Evolutionary conservation across 1,140 invertebrate genomes (phyloP), one percentile per base, ranked within the genome.

Genomic region (Drosophila murphyi): DNA sequence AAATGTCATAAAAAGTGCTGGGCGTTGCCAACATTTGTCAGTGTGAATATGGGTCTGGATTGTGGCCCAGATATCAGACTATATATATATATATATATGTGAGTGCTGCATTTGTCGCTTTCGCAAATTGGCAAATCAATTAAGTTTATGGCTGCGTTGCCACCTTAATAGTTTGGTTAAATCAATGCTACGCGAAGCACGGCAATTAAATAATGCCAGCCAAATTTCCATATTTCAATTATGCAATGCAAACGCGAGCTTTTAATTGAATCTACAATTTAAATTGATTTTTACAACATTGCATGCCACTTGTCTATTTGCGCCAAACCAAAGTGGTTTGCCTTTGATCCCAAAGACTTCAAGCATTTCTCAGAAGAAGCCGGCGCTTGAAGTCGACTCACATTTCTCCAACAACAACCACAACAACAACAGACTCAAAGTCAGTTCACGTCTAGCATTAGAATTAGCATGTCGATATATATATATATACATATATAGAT

Each of bases 1-100:
- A 63, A 74, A 48, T 76, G 62, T 56, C 29, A 43, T n/a, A 43
- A 54, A 69, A 74, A 45, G 31, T 60, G n/a, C 12, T 4, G 67
- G 82, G 82, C 82, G 82, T 87, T 41, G 52, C 72, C 35, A 35
- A 48, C 82, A 87, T 87, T 87, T 87, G 82, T 87, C 78, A 87
- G 72, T 20, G 20, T 20, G 20, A 20, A 20, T 20, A 20, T 20
- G 20, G 20, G 20, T 20, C 20, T 20, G 20, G 20, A 20, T 20
- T 20, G 20, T 1, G 20, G 20, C 20, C 20, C 20, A 20, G 20
- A 20, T 20, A 20, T 20, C 20, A 20, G 20, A 20, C 20, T 20
- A 20, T 20, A 20, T 20, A 20, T 20, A 2, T 20, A 1, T 20
- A 20, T 20, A 41, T 41, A 8, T 41, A 2, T 10, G 37, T 43